Evolutionary conservation across 1,140 invertebrate species (phyloP), one percentile per base, ranked within the genome.

Genomic region (Cepaea nemoralis): DNA sequence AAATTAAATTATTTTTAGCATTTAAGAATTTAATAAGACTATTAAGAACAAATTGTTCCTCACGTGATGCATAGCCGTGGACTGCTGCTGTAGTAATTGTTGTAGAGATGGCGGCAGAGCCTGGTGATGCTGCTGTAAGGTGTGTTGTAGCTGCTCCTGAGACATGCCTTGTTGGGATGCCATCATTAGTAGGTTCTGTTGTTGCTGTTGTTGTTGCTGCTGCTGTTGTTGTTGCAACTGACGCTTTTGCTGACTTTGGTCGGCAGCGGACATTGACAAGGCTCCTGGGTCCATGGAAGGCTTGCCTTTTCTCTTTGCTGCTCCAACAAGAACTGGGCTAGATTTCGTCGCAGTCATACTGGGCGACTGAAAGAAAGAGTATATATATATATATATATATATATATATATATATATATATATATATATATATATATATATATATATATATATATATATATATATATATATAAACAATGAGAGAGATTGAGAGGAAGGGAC

Each of bases 121-220:
- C 37, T 83, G 85, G 45, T 88, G 87, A 39, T 88, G 86, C 33
- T 86, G 75, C 10, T 81, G 78, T 8, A 87, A 27, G 31, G 95
- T 88, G 83, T 95, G 95, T 87, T 95, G 94, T 24, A 95, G 91
- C 39, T 95, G 94, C 87, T 94, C 94, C 24, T 83, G 88, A 14
- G 83, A 83, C 31, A 89, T 83, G 22, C 91, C 91, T 77, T 91
- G 87, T 77, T 91, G 89, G 31, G 89, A 88, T 12, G 89, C 89
- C 82, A 90, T 85, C 88, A 91, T 90, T 84, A 88, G 80, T n/a
- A 88, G 80, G 22, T 84, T 84, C 69, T 86, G 85, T 31, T 86
- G 83, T 55, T 82, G 82, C 37, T 82, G 83, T 73, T 80, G 83
- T 37, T 74, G 75, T 69, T 82, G 83, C 40, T 70, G 71, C 71